Evolutionary conservation across 2,888 invertebrate species (phyloP).

Genomic region (Drosophila multiciliata): DNA sequence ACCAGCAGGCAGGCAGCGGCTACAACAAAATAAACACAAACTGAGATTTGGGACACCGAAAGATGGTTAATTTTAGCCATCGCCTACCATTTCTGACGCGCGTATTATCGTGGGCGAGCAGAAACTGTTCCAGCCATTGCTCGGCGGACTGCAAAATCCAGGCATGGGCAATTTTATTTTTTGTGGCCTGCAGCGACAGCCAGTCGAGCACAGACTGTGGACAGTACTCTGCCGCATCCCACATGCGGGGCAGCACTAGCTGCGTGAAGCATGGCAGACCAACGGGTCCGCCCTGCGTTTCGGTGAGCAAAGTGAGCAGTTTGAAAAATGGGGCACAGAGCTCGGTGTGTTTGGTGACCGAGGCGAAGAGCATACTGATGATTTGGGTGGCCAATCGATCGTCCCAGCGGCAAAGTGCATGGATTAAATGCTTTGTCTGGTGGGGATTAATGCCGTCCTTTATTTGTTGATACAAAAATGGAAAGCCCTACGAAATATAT

Average conservation of each 20-base stretch:
- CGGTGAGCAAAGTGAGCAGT: conserved; percentile 93
- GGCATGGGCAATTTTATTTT: conserved; percentile 95
- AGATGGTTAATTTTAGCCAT: neutral
- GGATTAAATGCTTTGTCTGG: conserved; percentile 95
- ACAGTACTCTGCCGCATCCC: conserved; percentile 95
- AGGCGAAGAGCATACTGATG: conserved; percentile 95
- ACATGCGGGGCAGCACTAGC: conserved; percentile 93
- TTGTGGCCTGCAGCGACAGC: conserved; percentile 93
- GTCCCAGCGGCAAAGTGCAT: conserved; percentile 96
- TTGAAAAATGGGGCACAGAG: conserved; percentile 96
- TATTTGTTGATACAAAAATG: conserved; percentile 97
- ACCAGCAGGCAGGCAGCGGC: conserved; percentile 96
- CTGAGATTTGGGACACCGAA: neutral
- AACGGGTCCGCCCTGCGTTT: conserved; percentile 89
- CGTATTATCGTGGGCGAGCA: conserved; percentile 93
- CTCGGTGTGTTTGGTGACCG: conserved; percentile 95
- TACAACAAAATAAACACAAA: conserved; percentile 48
- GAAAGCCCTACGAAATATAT: conserved; percentile 89
- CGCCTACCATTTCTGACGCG: conserved; percentile 91
- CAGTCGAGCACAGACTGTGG: conserved; percentile 97
- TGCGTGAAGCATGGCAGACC: conserved; percentile 96
- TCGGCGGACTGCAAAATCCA: conserved; percentile 97
- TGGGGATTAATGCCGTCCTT: conserved; percentile 96
- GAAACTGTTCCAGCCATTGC: conserved; percentile 95
- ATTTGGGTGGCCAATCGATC: conserved; percentile 95